These are phyloP conservation scores for Pangasius krempfi DNA, from an alignment of 2,797 vertebrate species.

Conservation along the genomic window DNA sequence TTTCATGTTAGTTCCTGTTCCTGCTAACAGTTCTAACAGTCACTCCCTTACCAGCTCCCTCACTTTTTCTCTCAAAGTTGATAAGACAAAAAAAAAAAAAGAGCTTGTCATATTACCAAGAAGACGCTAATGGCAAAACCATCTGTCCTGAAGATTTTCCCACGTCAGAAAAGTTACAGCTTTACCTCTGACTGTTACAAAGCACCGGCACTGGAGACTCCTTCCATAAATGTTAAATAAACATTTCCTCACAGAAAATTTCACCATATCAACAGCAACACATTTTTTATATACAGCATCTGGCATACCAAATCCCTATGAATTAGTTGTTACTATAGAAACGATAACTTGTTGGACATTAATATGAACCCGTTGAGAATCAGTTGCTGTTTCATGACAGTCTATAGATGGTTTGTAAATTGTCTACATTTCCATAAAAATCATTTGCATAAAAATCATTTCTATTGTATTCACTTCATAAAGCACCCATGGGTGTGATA, in stretches of 20 bases:
- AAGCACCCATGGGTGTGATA: neutral
- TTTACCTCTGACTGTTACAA: neutral
- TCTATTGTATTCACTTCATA: too few relatives aligned
- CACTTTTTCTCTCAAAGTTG: neutral
- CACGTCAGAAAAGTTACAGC: neutral
- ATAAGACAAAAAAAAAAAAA: neutral
- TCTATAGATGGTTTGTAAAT: neutral
- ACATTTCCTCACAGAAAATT: neutral
- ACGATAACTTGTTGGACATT: neutral
- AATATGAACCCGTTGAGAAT: neutral
- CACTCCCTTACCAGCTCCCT: neutral
- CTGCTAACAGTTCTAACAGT: neutral
- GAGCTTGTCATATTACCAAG: neutral
- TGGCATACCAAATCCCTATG: neutral
- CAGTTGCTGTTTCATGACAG: neutral
- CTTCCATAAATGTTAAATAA: neutral
- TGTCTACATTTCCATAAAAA: neutral
- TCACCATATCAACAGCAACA: neutral
- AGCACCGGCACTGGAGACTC: neutral
- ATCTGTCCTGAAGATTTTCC: neutral
- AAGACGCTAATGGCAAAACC: neutral
- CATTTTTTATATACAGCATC: neutral
- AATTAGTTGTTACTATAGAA: neutral
- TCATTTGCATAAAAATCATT: neutral
- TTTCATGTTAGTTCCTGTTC: neutral